Evolutionary conservation across 2,888 invertebrate species (phyloP).

Genomic region (Athalia cordata): DNA sequence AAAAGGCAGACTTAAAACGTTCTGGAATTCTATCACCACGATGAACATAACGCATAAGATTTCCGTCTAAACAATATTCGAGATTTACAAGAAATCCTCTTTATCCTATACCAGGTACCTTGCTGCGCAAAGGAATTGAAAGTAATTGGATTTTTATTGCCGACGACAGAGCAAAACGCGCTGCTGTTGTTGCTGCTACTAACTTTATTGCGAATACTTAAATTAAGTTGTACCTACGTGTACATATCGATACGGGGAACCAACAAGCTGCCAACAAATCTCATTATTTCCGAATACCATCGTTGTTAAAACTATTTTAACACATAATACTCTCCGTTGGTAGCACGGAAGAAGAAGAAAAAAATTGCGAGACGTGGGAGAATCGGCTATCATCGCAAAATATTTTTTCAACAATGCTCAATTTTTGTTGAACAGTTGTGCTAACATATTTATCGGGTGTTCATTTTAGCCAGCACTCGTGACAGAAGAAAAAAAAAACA

Average conservation of each 20-base stretch:
- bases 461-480: too few relatives aligned
- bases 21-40: not conserved
- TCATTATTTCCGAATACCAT: conserved; percentile 27
- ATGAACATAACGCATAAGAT: not conserved
- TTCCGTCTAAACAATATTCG: not conserved
- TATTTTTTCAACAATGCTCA: not conserved
- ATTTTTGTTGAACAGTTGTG: not conserved
- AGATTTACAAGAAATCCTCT: not conserved
- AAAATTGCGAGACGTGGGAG: not conserved
- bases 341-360: not conserved
- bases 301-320: not conserved
- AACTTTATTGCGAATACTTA: conserved; percentile 26
- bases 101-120: not conserved
- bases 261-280: conserved; percentile 22
- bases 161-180: not conserved
- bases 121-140: conserved; percentile 1
- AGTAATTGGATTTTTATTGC: conserved; percentile 30
- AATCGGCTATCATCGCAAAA: not conserved
- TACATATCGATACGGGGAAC: not conserved
- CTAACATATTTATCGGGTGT: not conserved
- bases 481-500: not conserved
- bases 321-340: not conserved
- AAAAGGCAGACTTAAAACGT: too few relatives aligned
- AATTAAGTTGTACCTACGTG: conserved; percentile 2
- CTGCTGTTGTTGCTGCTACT: too few relatives aligned